Conservation (phyloP, 2,797 vertebrate genomes). For the Thamnophis elegans region DNA sequence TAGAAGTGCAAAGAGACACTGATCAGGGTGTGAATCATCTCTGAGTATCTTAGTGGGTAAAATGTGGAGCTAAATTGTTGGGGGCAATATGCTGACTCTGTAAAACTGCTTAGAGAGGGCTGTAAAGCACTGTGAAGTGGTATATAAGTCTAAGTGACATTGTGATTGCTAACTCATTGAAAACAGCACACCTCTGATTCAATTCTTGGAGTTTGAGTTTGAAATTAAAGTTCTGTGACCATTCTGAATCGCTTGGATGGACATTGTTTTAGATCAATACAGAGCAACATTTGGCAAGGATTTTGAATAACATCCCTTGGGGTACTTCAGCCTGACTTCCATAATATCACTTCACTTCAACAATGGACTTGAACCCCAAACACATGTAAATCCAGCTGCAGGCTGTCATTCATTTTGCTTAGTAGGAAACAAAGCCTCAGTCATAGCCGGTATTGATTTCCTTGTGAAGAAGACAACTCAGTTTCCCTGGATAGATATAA, state of each 20-base stretch:
- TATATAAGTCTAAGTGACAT: too few species aligned
- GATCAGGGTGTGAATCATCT: too few species aligned
- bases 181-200: not conserved
- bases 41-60: too few species aligned
- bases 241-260: not conserved
- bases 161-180: not conserved
- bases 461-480: conserved; percentile 42
- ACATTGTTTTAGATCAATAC: not conserved
- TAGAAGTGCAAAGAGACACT: too few species aligned
- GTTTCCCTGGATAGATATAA: conserved; percentile 50
- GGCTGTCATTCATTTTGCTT: conserved; percentile 22
- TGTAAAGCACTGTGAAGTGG: too few species aligned
- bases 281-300: conserved; percentile 17
- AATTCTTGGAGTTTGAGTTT: not conserved
- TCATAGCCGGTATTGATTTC: conserved; percentile 43
- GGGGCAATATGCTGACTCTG: too few species aligned
- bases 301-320: conserved; percentile 42
- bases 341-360: not conserved
- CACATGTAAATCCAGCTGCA: not conserved
- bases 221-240: not conserved
- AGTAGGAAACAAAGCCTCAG: conserved; percentile 36
- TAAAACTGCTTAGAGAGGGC: too few species aligned
- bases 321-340: conserved; percentile 39
- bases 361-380: conserved; percentile 35
- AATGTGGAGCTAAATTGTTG: too few species aligned